Base-by-base conservation (phyloP, 2,888 invertebrate species). In the Gryllus longicercus region DNA sequence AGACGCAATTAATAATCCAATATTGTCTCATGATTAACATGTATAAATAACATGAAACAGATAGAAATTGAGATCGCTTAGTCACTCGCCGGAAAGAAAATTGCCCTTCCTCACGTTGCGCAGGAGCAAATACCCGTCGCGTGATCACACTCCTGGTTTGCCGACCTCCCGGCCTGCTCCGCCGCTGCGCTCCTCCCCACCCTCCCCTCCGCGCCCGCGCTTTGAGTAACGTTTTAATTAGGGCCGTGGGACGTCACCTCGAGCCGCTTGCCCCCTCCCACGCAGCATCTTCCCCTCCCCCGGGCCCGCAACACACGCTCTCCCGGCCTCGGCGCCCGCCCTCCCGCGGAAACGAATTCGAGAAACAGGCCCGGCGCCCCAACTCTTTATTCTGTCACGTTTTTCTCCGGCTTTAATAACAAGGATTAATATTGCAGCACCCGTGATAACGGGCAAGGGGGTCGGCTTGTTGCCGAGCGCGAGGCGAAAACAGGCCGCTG, bases 201-300 rank as follows among this genome's bases (percentile, higher is more conserved):
- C 63, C 8, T 63, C 8, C 63, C 16, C 12, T 63, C 63, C 63
- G 63, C n/a, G 16, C 63, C n/a, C 14, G 16, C 63, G 63, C 38
- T 63, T 63, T 63, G 63, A 63, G 63, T 63, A 63, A 63, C 63
- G 63, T 63, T 63, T 63, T 63, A 63, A 63, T 63, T 63, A 63
- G 63, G n/a, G n/a, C 63, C n/a, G 63, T 14, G 63, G 16, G n/a
- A n/a, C 63, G 63, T 63, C 63, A 63, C 63, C 4, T 63, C 63
- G 14, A 18, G n/a, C n/a, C n/a, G 16, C 63, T 4, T 63, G 4
- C n/a, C 14, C 63, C 14, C n/a, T 63, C 63, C 16, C 63, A 12
- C 63, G 14, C 38, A 38, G 38, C 38, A 8, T 38, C 38, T 38
- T 8, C 8, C 38, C 38, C 38, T 5, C 38, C 38, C 5, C 38